phyloP scores from a whole-genome alignment of 2,113 vertebrate species.

The Telmatochromis brichardi region DNA sequence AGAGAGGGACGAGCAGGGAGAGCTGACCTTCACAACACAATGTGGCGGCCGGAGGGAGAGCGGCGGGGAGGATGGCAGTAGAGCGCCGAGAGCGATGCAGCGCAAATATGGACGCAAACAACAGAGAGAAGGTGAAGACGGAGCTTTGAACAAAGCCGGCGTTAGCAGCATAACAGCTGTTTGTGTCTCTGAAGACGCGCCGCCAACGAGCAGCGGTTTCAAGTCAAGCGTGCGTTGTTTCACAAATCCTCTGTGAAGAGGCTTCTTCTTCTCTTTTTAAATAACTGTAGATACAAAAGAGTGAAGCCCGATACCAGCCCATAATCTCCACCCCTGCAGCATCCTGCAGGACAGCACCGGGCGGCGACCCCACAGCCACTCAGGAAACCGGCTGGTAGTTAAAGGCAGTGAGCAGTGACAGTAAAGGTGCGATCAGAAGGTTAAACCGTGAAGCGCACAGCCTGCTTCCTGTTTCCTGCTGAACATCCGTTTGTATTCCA shows the following conservation, averaged over 20 bases:
- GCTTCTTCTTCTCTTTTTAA: background rate
- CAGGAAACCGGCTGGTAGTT: background rate
- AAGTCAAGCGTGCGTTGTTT: background rate
- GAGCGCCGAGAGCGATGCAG: background rate
- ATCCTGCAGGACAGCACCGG: background rate
- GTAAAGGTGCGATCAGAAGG: background rate
- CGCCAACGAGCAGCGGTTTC: background rate
- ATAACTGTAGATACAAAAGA: background rate
- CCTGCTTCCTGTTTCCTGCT: background rate
- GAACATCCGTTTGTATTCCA: background rate
- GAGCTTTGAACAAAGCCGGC: background rate
- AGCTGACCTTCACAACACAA: conserved; percentile 11
- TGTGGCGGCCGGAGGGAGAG: background rate
- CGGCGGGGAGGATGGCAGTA: background rate
- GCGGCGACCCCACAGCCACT: background rate
- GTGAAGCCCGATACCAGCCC: background rate
- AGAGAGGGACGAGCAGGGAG: background rate
- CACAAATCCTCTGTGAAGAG: background rate
- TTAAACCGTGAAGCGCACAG: rapidly evolving
- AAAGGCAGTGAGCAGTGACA: background rate
- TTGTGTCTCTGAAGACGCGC: background rate
- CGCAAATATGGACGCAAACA: background rate
- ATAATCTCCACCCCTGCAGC: background rate
- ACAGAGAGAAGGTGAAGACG: background rate
- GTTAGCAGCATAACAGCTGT: background rate